These are phyloP conservation scores for Drosophila nr. perissopoda DNA, from an alignment of 2,888 invertebrate genomes.

Conservation along the genomic window DNA sequence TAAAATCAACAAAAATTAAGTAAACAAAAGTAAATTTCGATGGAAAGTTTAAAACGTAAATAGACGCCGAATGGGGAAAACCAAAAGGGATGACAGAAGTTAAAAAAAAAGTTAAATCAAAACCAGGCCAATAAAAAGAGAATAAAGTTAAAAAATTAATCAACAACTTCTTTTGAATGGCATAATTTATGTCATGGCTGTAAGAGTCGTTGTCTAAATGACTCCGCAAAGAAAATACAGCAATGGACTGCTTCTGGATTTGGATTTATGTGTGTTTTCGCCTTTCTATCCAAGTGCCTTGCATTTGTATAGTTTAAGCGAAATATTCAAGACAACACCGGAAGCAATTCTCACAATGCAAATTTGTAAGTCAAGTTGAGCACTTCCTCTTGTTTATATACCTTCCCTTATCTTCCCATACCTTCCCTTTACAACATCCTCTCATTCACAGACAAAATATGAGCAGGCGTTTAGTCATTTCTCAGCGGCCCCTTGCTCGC, in stretches of 20 bases:
- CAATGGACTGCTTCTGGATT: not conserved
- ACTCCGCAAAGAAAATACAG: constrained; percentile 5
- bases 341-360: constrained; percentile 71
- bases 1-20: not conserved
- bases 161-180: constrained; percentile 4
- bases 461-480: constrained; percentile 27
- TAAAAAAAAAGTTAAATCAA: constrained; percentile 10
- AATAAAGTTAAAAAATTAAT: constrained; percentile 53
- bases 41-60: not conserved
- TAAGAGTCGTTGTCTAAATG: constrained; percentile 11
- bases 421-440: constrained; percentile 23
- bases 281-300: not conserved
- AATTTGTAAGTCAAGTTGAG: constrained; percentile 56
- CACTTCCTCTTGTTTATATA: constrained; percentile 43
- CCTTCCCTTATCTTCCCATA: not conserved
- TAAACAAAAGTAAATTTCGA: not conserved
- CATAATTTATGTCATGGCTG: constrained; percentile 14
- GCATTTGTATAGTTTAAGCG: constrained; percentile 23
- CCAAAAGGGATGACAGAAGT: not conserved
- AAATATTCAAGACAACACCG: constrained; percentile 42
- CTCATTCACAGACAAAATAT: constrained; percentile 33
- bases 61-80: constrained; percentile 3
- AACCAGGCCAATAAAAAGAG: constrained; percentile 32
- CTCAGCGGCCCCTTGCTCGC: constrained; percentile 14
- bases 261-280: constrained; percentile 11